Evolutionary conservation across 1,140 invertebrate genomes (phyloP).

Genomic region (Tyrophagus putrescentiae): DNA sequence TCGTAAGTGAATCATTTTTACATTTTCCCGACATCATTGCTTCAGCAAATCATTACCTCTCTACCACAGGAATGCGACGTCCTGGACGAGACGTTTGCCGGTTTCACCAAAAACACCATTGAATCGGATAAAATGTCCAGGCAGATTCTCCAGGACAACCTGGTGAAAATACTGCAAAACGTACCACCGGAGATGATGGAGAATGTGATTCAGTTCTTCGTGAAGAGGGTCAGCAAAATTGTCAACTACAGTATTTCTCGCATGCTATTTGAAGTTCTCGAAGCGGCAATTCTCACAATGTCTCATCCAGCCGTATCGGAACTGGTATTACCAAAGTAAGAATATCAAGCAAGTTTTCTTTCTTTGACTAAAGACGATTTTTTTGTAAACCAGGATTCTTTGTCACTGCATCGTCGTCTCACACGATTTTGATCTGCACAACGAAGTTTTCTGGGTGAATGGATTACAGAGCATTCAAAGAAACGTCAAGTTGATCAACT

Average conservation of each 20-base stretch:
- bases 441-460: slow-evolving; percentile 64
- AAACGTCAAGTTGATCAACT: slow-evolving; percentile 77
- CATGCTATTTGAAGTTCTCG: slow-evolving; percentile 51
- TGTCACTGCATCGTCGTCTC: slow-evolving; percentile 65
- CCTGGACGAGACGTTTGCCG: slow-evolving; percentile 71
- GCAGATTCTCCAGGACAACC: slow-evolving; percentile 46
- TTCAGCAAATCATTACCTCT: too few relatives aligned
- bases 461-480: slow-evolving; percentile 67
- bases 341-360: background rate
- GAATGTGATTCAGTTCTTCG: slow-evolving; percentile 49
- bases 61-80: slow-evolving; percentile 53
- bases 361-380: slow-evolving; percentile 7
- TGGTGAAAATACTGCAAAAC: slow-evolving; percentile 27
- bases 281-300: slow-evolving; percentile 48
- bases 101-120: slow-evolving; percentile 56
- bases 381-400: slow-evolving; percentile 45
- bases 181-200: slow-evolving; percentile 45
- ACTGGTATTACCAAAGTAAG: background rate
- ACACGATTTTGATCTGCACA: slow-evolving; percentile 58
- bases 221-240: slow-evolving; percentile 48
- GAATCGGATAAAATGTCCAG: slow-evolving; percentile 50
- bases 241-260: slow-evolving; percentile 54
- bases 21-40: too few relatives aligned
- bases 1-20: too few relatives aligned
- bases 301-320: slow-evolving; percentile 29